Base-by-base conservation (phyloP, 2,888 invertebrate species). In the Chrysolina americana region DNA sequence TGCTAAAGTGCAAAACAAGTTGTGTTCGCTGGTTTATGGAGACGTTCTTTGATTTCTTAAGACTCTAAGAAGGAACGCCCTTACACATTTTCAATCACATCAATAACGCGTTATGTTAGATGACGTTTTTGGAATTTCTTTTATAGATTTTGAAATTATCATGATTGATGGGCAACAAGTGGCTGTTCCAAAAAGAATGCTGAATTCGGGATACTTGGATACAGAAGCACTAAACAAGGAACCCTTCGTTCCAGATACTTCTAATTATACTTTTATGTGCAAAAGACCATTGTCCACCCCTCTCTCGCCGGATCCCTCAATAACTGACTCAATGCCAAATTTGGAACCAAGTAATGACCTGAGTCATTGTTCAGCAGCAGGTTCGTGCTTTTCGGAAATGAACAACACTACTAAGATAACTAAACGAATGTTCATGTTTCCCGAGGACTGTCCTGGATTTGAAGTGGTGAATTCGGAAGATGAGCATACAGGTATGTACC, bases 351-450 rank as follows among this genome's bases (percentile, higher is more conserved):
- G 19, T 41, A 59, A 59, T 17, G 73, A 76, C 50, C 78, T 77
- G 48, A 74, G 77, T 0, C 83, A 84, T 56, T 83, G 83, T 78
- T 83, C 84, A 9, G 82, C 83, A 8, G 79, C 81, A 0, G 83
- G 83, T n/a, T 81, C 82, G 2, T 81, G 80, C 71, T 83, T 80
- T 56, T 83, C 84, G 4, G 83, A 84, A 41, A 75, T 71, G 2
- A 78, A 65, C 13, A n/a, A 28, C 11, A 23, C 70, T 5, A 17
- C 47, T 9, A 77, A 78, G 17, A 73, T 62, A 17, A 78, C 73
- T 62, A 73, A 74, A 2, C 79, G 87, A 56, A 73, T 86, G 53
- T 88, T 88, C 79, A 82, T 87, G n/a, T 88, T 88, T 74, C 87
- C 87, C 1, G 83, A 84, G 73, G 80, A 81, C 68, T 81, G 82